Base-by-base conservation (phyloP, 35 echinoderm and acorn worm species). In the Heliocidaris erythrogramma region DNA sequence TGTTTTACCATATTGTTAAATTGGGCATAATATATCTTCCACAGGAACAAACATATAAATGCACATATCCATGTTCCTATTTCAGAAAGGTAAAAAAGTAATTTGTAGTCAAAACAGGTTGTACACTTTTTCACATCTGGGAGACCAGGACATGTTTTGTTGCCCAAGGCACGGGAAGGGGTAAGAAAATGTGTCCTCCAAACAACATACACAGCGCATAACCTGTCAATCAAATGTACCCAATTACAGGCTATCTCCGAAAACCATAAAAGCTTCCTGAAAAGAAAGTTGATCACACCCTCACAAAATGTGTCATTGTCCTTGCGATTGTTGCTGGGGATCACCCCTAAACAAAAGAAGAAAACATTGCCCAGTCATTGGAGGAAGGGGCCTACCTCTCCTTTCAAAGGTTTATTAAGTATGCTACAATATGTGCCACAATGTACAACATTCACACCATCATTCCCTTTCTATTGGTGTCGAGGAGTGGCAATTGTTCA, bases 281-380 rank as follows among this genome's bases (percentile, higher is more conserved):
- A 21, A 78, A n/a, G 27, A 47, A 92, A 30, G 47, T 49, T 30
- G 30, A 49, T 92, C 32, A 27, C 48, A 56, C 48, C 52, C 52
- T 9, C 16, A 49, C 90, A 92, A 92, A 49, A 49, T 49, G 90
- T 49, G 30, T 56, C 48, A 92, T 49, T 49, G 47, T 56, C 90
- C 90, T 53, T 56, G 65, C 18, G 24, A 30, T 56, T 92, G 90
- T 48, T 49, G 30, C 48, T 47, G 90, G 21, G 30, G 47, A 92
- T 92, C 90, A 92, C 29, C 52, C 24, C 90, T 47, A 49, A n/a
- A 92, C 90, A 13, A 56, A 48, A 92, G 35, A 92, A 12, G 52
- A 30, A 92, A 56, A 92, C 47, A 92, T 18, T 92, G 90, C 48
- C 13, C 17, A 13, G 48, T 49, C 52, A 90, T 14, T 8, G 4